Evolutionary conservation across 2,888 invertebrate genomes (phyloP), one percentile per base, ranked within the genome.

Genomic region (Trichogramma evanescens): DNA sequence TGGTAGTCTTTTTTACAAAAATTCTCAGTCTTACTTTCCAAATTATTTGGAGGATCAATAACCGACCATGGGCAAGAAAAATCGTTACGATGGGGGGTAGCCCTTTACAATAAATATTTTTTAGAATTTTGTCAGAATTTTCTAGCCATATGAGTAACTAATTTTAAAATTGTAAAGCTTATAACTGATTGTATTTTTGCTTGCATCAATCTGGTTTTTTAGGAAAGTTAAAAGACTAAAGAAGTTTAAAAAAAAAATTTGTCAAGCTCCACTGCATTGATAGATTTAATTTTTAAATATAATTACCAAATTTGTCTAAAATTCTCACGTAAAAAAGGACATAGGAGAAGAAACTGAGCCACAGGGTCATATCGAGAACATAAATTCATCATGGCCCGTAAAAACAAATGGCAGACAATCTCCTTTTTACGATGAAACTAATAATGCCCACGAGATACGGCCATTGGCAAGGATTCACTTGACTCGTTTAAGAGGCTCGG

Each of bases 361-460:
- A 3, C 44, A 13, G 6, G 62, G 55, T 6, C 5, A 57, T 4
- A 59, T 64, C 39, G 50, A 64, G 26, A 52, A 39, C 6, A 45
- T 64, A 38, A 64, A 64, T 13, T 62, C 58, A 54, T 59, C 59
- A 10, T 64, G 62, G 62, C 63, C 63, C 1, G 13, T 13, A 4
- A 13, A 5, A 6, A 7, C 4, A 6, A 43, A 51, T 9, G 26
- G 43, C 4, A 42, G 26, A 7, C 49, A 56, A 10, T 52, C 59
- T 3, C 64, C 64, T 0, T 62, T 64, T 52, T 64, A 59, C 43
- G 64, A 64, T 9, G 13, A 43, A 53, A 43, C 8, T 7, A 64
- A 64, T n/a, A 62, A 64, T 10, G 59, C 64, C 7, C 64, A 64
- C 45, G 62, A 64, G 4, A 44, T 64, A 6, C 26, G 64, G 13